phyloP scores from a whole-genome alignment of 1,140 invertebrate species.

The Reticulitermes speratus region DNA sequence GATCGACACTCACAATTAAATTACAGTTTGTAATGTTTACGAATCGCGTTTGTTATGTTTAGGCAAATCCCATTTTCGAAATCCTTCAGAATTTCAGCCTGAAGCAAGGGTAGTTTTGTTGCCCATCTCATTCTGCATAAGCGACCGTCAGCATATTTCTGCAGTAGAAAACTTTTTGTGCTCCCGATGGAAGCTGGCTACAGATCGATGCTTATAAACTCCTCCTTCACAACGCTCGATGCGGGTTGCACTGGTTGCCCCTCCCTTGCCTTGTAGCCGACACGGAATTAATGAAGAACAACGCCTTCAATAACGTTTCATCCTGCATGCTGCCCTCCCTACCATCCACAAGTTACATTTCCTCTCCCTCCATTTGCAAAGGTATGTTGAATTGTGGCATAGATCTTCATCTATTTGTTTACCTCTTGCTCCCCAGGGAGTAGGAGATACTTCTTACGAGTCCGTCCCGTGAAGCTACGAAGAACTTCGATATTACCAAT shows the following conservation, averaged over 20 bases:
- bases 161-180: neutral
- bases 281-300: constrained; percentile 28
- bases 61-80: no score
- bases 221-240: neutral
- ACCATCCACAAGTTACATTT: neutral
- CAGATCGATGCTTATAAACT: constrained; percentile 29
- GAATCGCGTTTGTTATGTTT: no score
- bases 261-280: constrained; percentile 25
- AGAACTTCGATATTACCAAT: neutral
- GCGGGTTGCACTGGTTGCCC: neutral
- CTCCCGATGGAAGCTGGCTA: neutral
- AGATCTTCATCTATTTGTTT: constrained; percentile 26
- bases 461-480: no score
- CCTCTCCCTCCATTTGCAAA: neutral
- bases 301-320: constrained; percentile 16
- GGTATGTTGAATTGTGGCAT: neutral
- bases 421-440: neutral
- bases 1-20: no score
- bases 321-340: neutral
- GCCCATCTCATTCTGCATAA: no score
- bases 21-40: no score
- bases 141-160: neutral
- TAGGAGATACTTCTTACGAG: neutral
- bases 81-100: no score
- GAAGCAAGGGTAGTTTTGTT: no score